Conservation (phyloP, 2,888 invertebrate genomes). For the Erebia ligea region DNA sequence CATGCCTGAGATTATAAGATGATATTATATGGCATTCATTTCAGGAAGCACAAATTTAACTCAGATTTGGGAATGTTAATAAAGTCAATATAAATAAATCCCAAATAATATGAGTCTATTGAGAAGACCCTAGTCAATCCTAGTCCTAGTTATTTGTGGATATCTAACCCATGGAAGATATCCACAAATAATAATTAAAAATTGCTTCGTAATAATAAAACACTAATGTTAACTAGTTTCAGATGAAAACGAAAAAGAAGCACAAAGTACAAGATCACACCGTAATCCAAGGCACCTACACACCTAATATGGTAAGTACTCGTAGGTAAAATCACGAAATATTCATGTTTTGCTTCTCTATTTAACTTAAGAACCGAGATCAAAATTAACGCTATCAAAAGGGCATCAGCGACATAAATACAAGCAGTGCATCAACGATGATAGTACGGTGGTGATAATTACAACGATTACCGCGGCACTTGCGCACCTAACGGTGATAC, state of each 20-base stretch:
- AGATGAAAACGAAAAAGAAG: neutral
- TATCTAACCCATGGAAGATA: too few species aligned
- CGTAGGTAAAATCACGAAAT: neutral
- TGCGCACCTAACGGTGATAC: slow-evolving; percentile 70
- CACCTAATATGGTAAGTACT: neutral
- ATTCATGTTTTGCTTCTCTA: too few species aligned
- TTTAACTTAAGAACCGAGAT: slow-evolving; percentile 4
- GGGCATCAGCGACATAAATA: slow-evolving; percentile 18
- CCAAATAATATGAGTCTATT: neutral
- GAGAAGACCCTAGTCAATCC: too few species aligned
- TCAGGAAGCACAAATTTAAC: neutral
- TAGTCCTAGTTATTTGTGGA: too few species aligned
- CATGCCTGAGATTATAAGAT: slow-evolving; percentile 48
- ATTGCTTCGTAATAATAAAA: neutral
- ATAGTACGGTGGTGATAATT: slow-evolving; percentile 49
- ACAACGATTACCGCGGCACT: slow-evolving; percentile 65
- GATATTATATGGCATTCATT: slow-evolving; percentile 16
- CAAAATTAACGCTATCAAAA: slow-evolving; percentile 10
- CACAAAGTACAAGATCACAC: neutral
- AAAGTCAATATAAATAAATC: neutral
- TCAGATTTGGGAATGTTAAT: slow-evolving; percentile 1
- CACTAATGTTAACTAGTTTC: neutral
- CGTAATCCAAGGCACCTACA: neutral
- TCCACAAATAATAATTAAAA: too few species aligned
- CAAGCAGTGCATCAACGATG: neutral